Base-by-base conservation (phyloP, 2,797 vertebrate genomes). In the Siniperca scherzeri region DNA sequence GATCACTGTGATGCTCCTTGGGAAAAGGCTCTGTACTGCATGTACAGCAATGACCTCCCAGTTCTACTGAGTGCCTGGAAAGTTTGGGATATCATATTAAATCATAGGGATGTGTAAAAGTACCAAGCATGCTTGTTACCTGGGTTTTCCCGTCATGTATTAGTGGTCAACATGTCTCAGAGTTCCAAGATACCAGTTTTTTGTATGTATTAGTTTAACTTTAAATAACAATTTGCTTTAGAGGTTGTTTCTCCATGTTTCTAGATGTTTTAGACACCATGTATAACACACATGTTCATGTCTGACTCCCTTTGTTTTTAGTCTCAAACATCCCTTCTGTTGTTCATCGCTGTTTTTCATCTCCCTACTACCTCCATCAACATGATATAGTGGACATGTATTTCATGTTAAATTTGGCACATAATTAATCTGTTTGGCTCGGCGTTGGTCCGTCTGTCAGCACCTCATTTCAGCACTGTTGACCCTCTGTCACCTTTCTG, bases 321-420 rank as follows among this genome's bases (percentile, higher is more conserved):
- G 42, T 56, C 36, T 77, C 64, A 80, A 60, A 72, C 50, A 57
- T 83, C 46, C 70, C 80, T 73, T 74, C 73, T 78, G 57, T 88
- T 86, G 72, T 84, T 88, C 70, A 59, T 46, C 19, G 8, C 65
- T 60, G 55, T 44, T 80, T 70, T 70, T 60, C 74, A 33, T 76
- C 66, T 22, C 65, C 27, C 21, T 59, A 22, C 68, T 67, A 74
- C 80, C 74, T 80, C 33, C 17, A 11, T 62, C 22, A 14, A 74
- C 73, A 73, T 56, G 82, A 79, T 70, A 70, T 4, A 75, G 71
- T 56, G 25, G 68, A 88, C 84, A 85, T 62, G 62, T 84, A 83
- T 78, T 89, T 82, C 48, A 61, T 73, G 83, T 92, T 91, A 82
- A 76, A 86, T 65, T 83, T 80, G 74, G 81, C 77, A 69, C 57